Conservation (phyloP, 1,140 invertebrate genomes). For the Muscidifurax raptorellus region DNA sequence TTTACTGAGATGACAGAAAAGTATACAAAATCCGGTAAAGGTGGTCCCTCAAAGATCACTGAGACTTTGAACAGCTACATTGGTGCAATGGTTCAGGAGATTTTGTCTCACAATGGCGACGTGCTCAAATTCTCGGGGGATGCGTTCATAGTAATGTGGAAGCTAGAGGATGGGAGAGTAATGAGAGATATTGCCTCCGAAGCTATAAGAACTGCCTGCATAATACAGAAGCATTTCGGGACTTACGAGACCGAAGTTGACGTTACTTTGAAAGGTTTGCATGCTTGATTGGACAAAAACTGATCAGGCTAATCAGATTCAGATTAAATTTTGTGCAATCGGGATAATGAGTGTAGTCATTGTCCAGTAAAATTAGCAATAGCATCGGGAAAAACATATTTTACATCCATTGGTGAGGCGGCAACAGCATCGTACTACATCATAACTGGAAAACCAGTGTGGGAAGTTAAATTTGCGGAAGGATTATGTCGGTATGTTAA, state of each 20-base stretch:
- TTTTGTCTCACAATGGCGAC: constrained; percentile 79
- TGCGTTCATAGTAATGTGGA: constrained; percentile 81
- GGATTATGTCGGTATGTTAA: constrained; percentile 64
- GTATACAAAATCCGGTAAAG: constrained; percentile 78
- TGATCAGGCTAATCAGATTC: no score
- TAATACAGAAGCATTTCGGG: constrained; percentile 80
- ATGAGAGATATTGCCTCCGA: constrained; percentile 78
- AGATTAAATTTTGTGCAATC: not conserved
- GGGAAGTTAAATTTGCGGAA: constrained; percentile 77
- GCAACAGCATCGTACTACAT: constrained; percentile 76
- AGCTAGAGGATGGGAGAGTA: constrained; percentile 71
- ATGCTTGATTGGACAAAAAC: not conserved
- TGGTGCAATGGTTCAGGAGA: constrained; percentile 81
- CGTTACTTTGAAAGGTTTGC: constrained; percentile 75
- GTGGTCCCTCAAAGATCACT: constrained; percentile 79
- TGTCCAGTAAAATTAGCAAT: constrained; percentile 79
- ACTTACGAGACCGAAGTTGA: constrained; percentile 78
- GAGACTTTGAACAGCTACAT: constrained; percentile 81
- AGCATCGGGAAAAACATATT: constrained; percentile 77
- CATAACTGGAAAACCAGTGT: constrained; percentile 79
- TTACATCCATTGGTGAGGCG: constrained; percentile 77
- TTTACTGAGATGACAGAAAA: constrained; percentile 81
- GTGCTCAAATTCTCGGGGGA: constrained; percentile 83
- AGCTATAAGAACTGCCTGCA: constrained; percentile 79
- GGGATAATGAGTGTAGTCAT: not conserved